Conservation (phyloP, 2,113 vertebrate genomes). For the Rhipidura dahli region DNA sequence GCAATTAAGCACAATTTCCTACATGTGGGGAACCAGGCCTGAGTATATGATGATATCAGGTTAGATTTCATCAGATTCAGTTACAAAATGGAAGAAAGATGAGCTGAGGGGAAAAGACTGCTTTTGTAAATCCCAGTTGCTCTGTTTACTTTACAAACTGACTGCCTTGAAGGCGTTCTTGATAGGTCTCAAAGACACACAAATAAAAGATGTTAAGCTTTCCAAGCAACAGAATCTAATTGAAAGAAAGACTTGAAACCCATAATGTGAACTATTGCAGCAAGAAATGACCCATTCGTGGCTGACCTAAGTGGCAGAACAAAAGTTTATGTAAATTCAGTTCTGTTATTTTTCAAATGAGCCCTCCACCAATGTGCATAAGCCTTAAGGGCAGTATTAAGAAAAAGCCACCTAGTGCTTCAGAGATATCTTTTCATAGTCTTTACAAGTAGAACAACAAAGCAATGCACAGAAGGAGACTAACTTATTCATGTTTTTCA, state of each 20-base stretch:
- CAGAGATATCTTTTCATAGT: background rate
- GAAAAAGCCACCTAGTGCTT: background rate
- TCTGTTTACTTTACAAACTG: background rate
- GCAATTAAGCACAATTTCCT: background rate
- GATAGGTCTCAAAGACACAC: background rate
- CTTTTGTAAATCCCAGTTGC: background rate
- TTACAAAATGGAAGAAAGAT: background rate
- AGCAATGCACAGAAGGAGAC: background rate
- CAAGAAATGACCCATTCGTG: background rate
- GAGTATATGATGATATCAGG: background rate
- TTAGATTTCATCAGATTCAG: background rate
- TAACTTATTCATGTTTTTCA: constrained; percentile 3
- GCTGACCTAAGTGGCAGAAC: background rate
- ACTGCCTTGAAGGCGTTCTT: background rate
- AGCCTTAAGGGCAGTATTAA: background rate
- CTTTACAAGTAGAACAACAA: constrained; percentile 9
- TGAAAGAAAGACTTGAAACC: background rate
- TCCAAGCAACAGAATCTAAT: background rate
- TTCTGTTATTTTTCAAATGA: background rate
- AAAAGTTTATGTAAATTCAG: background rate
- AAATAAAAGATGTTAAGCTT: background rate
- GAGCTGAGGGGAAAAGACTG: background rate
- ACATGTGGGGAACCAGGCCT: background rate
- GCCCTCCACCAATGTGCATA: background rate
- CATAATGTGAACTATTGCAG: background rate